Evolutionary conservation across 2,888 invertebrate species (phyloP).

Genomic region (Dexiosoma caninum): DNA sequence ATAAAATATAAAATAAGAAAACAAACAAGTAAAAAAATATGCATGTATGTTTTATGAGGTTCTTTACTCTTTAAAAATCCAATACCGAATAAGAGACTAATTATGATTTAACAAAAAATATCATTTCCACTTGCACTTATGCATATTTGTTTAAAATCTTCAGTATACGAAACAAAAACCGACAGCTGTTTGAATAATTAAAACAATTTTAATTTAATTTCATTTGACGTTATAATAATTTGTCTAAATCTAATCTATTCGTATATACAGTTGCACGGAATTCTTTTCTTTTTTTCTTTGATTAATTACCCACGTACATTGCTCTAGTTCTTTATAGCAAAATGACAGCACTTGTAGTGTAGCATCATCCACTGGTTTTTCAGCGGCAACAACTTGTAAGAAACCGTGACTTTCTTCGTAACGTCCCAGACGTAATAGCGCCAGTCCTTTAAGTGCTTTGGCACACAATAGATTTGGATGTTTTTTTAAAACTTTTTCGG

Average conservation of each 20-base stretch:
- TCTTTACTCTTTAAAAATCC: slow-evolving; percentile 51
- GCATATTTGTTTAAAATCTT: neutral
- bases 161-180: neutral
- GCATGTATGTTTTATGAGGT: neutral
- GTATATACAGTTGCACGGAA: neutral
- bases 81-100: slow-evolving; percentile 6
- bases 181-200: slow-evolving; percentile 51
- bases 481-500: slow-evolving; percentile 96
- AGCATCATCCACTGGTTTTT: slow-evolving; percentile 92
- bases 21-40: too few species aligned
- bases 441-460: slow-evolving; percentile 94
- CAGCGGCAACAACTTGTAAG: slow-evolving; percentile 86
- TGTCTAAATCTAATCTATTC: slow-evolving; percentile 6
- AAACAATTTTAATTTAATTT: slow-evolving; percentile 40
- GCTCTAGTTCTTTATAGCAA: slow-evolving; percentile 94
- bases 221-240: slow-evolving; percentile 27
- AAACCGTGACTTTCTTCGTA: slow-evolving; percentile 87
- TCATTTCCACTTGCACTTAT: too few species aligned
- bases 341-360: slow-evolving; percentile 97
- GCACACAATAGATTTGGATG: slow-evolving; percentile 93
- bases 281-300: slow-evolving; percentile 19
- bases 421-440: slow-evolving; percentile 91
- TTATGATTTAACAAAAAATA: neutral
- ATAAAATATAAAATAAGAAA: slow-evolving; percentile 7
- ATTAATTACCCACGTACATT: slow-evolving; percentile 82